Conservation (phyloP, 2,113 vertebrate genomes). For the Hystrix brachyura region DNA sequence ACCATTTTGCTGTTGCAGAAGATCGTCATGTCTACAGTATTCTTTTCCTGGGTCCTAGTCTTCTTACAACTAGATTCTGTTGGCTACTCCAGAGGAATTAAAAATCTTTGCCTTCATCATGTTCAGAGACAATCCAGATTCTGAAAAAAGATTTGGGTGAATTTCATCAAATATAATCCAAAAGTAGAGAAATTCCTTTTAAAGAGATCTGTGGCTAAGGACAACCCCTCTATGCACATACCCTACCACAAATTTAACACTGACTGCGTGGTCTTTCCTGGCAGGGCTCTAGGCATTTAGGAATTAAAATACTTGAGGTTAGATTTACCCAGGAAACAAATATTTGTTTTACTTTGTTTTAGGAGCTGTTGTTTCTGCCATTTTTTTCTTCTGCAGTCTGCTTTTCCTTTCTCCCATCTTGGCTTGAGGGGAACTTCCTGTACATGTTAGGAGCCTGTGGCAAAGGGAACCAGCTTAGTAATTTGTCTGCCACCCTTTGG, state of each 20-base stretch:
- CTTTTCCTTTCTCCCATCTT: conserved; percentile 39
- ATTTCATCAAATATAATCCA: neutral
- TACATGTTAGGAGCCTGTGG: neutral
- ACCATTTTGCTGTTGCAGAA: neutral
- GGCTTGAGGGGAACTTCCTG: conserved; percentile 44
- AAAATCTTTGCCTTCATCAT: neutral
- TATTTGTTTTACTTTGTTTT: conserved; percentile 31
- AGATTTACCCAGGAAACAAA: neutral
- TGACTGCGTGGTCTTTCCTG: neutral
- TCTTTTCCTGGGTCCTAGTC: neutral
- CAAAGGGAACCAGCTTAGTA: neutral
- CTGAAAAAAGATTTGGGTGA: neutral
- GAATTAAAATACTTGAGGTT: neutral
- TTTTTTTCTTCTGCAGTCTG: neutral
- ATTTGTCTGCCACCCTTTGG: conserved; percentile 37
- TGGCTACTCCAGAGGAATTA: neutral
- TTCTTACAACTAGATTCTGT: neutral
- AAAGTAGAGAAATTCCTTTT: neutral
- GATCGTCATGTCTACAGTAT: neutral
- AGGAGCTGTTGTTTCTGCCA: neutral
- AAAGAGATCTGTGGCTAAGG: neutral
- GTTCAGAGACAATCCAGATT: neutral
- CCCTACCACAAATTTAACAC: neutral
- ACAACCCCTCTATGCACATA: neutral
- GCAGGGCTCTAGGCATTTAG: neutral